Evolutionary conservation across 2,113 vertebrate genomes (phyloP).

Genomic region (Centropus bengalensis): DNA sequence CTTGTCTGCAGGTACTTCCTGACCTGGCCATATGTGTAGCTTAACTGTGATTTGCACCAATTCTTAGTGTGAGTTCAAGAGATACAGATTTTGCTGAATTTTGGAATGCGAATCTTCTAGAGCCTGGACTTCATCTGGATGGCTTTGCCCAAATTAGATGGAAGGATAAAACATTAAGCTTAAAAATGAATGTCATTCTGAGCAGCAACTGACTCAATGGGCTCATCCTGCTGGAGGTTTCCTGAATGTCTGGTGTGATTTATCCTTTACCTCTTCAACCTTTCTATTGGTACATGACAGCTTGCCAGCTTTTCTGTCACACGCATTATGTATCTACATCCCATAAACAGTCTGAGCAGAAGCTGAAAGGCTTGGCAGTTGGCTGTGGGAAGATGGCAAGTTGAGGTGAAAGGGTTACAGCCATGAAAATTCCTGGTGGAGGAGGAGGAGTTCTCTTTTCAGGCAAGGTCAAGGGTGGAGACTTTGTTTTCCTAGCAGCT

Average conservation of each 20-base stretch:
- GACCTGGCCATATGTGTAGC: not conserved
- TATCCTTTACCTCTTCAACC: not conserved
- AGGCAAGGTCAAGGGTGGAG: not conserved
- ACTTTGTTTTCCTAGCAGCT: not conserved
- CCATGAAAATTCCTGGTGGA: not conserved
- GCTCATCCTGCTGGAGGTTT: slow-evolving; percentile 3
- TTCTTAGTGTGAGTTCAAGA: not conserved
- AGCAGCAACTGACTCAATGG: slow-evolving; percentile 21
- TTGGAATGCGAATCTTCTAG: not conserved
- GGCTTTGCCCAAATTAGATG: not conserved
- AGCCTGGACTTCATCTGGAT: not conserved
- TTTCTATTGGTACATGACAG: not conserved
- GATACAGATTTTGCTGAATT: not conserved
- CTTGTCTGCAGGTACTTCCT: not conserved
- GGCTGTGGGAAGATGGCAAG: not conserved
- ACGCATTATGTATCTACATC: not conserved
- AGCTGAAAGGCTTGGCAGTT: not conserved
- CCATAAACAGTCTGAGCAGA: not conserved
- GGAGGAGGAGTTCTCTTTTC: not conserved
- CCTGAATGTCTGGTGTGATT: not conserved
- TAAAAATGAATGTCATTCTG: not conserved
- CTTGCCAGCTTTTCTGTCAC: not conserved
- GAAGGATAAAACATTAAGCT: not conserved
- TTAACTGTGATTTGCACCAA: not conserved
- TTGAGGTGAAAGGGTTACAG: not conserved